phyloP scores from a whole-genome alignment of 2,888 invertebrate genomes.

The Harpalus rubripes region DNA sequence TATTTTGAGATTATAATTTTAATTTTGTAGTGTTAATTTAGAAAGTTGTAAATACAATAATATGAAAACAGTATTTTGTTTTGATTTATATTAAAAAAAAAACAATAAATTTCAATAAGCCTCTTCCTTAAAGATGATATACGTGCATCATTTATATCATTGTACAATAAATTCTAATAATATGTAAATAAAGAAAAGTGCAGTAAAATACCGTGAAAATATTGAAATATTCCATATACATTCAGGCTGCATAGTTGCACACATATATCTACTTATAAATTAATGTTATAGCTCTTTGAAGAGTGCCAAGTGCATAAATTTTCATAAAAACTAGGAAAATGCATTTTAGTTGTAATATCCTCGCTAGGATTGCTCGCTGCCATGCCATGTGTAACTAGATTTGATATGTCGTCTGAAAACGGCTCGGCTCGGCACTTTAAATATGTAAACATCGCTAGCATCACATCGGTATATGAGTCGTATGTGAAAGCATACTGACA shows the following conservation, averaged over 20 bases:
- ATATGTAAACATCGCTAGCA: constrained; percentile 43
- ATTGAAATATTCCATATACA: constrained; percentile 28
- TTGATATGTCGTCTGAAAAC: constrained; percentile 50
- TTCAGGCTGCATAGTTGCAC: neutral
- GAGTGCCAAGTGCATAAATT: constrained; percentile 53
- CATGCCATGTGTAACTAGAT: constrained; percentile 38
- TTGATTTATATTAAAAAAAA: no score
- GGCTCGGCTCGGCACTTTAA: constrained; percentile 45
- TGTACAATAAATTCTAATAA: neutral
- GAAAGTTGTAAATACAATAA: no score
- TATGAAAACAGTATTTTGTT: no score
- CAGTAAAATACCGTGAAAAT: constrained; percentile 20
- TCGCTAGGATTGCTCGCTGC: constrained; percentile 39
- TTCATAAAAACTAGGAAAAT: constrained; percentile 54
- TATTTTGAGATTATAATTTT: no score
- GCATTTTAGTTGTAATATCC: constrained; percentile 51
- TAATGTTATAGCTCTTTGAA: constrained; percentile 49
- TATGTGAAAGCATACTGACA: constrained; percentile 8
- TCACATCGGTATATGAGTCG: no score
- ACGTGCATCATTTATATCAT: neutral
- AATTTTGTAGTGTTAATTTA: no score
- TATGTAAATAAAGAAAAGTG: constrained; percentile 14
- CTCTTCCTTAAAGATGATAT: neutral
- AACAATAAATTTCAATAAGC: no score
- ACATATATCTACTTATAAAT: constrained; percentile 47